Evolutionary conservation across 2,888 invertebrate genomes (phyloP).

Genomic region (Carterocephalus palaemon): DNA sequence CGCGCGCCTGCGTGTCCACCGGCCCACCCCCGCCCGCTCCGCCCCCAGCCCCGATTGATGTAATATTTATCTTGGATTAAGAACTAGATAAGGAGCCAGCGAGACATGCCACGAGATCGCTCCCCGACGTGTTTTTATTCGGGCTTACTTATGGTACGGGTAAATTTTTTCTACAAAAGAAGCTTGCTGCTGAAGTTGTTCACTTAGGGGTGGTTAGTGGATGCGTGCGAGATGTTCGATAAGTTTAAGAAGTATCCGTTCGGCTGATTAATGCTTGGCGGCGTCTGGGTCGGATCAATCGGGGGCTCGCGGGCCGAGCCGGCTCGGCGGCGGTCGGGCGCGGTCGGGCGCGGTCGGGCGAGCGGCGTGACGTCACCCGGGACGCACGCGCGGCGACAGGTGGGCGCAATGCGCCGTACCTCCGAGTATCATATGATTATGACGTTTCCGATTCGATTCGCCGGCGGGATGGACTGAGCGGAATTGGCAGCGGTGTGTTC

Average conservation of each 20-base stretch:
- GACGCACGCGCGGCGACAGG: slow-evolving; percentile 78
- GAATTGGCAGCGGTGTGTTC: slow-evolving; percentile 55
- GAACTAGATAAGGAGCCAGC: slow-evolving; percentile 66
- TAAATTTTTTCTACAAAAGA: not conserved
- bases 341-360: slow-evolving; percentile 46
- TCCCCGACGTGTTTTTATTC: slow-evolving; percentile 29
- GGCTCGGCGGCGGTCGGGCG: slow-evolving; percentile 42
- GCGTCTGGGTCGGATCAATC: slow-evolving; percentile 63
- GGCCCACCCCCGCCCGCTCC: slow-evolving; percentile 47
- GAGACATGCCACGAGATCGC: slow-evolving; percentile 43
- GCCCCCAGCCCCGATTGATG: slow-evolving; percentile 66
- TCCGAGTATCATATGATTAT: slow-evolving; percentile 69
- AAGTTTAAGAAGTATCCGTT: slow-evolving; percentile 30
- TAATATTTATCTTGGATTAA: slow-evolving; percentile 78
- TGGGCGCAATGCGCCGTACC: slow-evolving; percentile 76
- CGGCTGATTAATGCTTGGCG: slow-evolving; percentile 52
- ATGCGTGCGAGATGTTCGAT: slow-evolving; percentile 19
- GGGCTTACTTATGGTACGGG: not conserved
- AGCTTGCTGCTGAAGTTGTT: slow-evolving; percentile 6
- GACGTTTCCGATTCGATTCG: slow-evolving; percentile 69
- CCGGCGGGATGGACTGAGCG: slow-evolving; percentile 45
- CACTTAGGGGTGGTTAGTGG: slow-evolving; percentile 15
- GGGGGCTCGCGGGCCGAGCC: slow-evolving; percentile 45
- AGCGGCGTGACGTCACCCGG: slow-evolving; percentile 64
- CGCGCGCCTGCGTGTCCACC: slow-evolving; percentile 43